These are phyloP conservation scores for Brachionus sp. DNA, from an alignment of 1,140 invertebrate genomes.

Conservation along the genomic window DNA sequence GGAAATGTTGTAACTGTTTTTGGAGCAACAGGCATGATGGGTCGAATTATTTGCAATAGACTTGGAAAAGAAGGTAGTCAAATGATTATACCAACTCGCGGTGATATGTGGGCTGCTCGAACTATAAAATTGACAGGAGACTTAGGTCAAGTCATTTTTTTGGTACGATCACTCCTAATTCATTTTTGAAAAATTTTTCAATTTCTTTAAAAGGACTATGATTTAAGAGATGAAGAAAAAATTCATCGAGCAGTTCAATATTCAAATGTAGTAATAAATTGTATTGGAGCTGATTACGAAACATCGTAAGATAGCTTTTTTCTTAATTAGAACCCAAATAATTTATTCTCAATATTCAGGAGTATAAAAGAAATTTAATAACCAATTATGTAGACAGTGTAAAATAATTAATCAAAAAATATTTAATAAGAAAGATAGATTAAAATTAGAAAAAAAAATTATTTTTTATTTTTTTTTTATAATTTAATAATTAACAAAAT, in stretches of 20 bases:
- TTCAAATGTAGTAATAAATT: constrained; percentile 95
- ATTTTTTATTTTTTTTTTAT: neutral
- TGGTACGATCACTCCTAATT: constrained; percentile 52
- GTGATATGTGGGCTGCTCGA: constrained; percentile 73
- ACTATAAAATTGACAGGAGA: constrained; percentile 81
- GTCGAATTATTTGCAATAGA: constrained; percentile 76
- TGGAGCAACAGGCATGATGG: constrained; percentile 82
- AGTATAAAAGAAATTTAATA: no score
- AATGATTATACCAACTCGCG: constrained; percentile 85
- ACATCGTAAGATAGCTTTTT: constrained; percentile 65
- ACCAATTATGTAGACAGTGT: no score
- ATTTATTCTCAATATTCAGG: no score
- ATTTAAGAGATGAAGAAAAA: constrained; percentile 80
- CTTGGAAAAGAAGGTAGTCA: constrained; percentile 70
- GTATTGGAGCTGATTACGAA: constrained; percentile 84
- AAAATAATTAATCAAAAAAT: no score
- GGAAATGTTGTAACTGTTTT: constrained; percentile 95
- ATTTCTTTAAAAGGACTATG: constrained; percentile 68
- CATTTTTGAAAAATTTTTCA: neutral
- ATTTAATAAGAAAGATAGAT: no score
- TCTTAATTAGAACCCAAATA: constrained; percentile 42
- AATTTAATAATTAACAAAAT: constrained; percentile 31
- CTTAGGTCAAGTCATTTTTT: constrained; percentile 86
- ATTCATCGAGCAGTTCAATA: constrained; percentile 82
- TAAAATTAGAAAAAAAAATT: neutral